These are phyloP conservation scores for Psix sp. DNA, from an alignment of 1,140 invertebrate genomes.

Conservation along the genomic window DNA sequence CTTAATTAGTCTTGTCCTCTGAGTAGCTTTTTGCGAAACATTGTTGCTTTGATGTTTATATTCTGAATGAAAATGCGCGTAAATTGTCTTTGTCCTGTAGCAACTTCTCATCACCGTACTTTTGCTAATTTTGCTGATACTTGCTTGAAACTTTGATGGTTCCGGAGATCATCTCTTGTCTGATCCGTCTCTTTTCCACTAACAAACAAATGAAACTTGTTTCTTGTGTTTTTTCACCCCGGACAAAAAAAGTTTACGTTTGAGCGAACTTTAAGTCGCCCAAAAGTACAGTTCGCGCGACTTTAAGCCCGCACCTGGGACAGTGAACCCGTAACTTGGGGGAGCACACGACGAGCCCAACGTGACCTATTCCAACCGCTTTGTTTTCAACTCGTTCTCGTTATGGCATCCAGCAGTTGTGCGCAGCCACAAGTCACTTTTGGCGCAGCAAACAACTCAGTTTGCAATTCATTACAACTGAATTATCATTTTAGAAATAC, in stretches of 20 bases:
- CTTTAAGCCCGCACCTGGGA: constrained; percentile 25
- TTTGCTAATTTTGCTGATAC: no score
- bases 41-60: no score
- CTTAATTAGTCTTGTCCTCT: no score
- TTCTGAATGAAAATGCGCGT: no score
- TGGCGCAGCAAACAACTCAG: constrained; percentile 41
- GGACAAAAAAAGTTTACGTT: constrained; percentile 7
- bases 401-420: constrained; percentile 23
- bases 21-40: no score
- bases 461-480: constrained; percentile 40
- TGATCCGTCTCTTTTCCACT: not conserved
- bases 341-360: constrained; percentile 6
- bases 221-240: not conserved
- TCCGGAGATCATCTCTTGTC: no score
- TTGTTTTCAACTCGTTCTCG: constrained; percentile 33
- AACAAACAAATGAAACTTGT: not conserved
- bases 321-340: constrained; percentile 32
- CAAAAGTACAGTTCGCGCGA: constrained; percentile 25
- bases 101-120: no score
- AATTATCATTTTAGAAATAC: no score
- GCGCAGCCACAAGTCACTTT: constrained; percentile 49
- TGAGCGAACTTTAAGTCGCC: constrained; percentile 17
- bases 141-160: no score
- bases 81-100: no score
- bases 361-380: constrained; percentile 28